A percentile compares a stretch with the other conserved stretches of the same genome.
These are phyloP conservation scores for Leptocoma aspasia DNA, from an alignment of 2,113 vertebrate genomes.

Conservation along the genomic window DNA sequence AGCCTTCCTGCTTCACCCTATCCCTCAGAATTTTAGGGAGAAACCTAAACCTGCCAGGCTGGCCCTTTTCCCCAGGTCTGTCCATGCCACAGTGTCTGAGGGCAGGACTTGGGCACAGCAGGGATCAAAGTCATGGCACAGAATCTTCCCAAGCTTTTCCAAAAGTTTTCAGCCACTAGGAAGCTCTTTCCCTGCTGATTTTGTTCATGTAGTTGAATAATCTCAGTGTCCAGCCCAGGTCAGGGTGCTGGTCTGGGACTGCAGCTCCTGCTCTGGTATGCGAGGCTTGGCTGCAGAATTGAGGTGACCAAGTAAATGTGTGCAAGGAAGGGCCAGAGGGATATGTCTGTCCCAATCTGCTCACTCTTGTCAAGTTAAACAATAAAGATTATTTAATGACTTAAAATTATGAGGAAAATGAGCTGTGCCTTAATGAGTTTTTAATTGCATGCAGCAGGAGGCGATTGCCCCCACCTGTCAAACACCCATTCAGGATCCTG, in stretches of 20 bases:
- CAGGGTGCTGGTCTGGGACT: not conserved
- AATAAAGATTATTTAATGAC: constrained; percentile 1
- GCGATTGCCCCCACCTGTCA: not conserved
- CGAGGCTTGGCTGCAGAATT: not conserved
- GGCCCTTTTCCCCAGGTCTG: not conserved
- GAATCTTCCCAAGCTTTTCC: not conserved
- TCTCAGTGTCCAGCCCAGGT: not conserved
- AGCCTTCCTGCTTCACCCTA: not conserved
- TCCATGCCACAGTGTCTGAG: fast-evolving
- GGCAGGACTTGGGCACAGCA: not conserved
- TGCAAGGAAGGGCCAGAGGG: not conserved
- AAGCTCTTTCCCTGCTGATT: not conserved
- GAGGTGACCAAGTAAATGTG: not conserved
- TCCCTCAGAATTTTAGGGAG: not conserved
- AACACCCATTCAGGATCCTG: not conserved
- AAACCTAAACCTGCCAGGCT: not conserved
- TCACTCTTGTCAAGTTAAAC: not conserved
- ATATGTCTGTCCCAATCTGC: not conserved
- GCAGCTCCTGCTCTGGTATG: not conserved
- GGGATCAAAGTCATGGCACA: not conserved
- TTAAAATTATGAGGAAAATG: constrained; percentile 30
- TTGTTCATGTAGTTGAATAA: not conserved
- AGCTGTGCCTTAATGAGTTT: constrained; percentile 25
- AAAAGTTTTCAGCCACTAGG: not conserved
- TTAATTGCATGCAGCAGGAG: constrained; percentile 15